Evolutionary conservation across 2,797 vertebrate species (phyloP), one percentile per base, ranked within the genome.

Genomic region (Acipenser ruthenus): DNA sequence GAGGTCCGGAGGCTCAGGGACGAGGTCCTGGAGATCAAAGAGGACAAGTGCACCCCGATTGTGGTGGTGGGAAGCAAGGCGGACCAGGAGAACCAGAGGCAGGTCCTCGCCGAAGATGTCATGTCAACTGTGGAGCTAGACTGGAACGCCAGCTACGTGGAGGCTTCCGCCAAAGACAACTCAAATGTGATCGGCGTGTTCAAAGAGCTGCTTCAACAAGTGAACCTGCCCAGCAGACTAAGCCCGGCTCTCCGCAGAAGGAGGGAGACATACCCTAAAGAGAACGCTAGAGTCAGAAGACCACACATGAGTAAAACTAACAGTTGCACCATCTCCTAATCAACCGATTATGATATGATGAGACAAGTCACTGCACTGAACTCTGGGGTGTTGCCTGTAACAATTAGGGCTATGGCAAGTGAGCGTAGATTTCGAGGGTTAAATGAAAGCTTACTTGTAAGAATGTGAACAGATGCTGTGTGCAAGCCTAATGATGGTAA

Each of bases 21-120:
- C 0, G 84, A 89, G 78, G 86, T 89, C 12, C 75, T 85, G 72
- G 74, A 69, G 70, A 68, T 87, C 62, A 77, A 76, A 53, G 81
- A 73, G 11, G 71, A 50, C 18, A 72, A 70, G 52, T 62, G 73
- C 49, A 73, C 78, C 1, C 82, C 77, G 8, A 80, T 89, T 60
- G 79, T 81, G 6, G 86, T 90, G 69, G 85, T 88, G 0, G 86
- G 83, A 52, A 78, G 77, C 77, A 87, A 89, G 65, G 69, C 77
- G 1, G 82, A 83, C 8, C 67, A 79, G 55, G 68, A 74, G 18
- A 37, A 63, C 3, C 70, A 77, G 10, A 70, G 82, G 1, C 81
- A 80, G 55, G 74, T 75, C 10, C 47, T 56, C 48, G 70, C 81
- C 0, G 71, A 69, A 0, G 72, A 84, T 0, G 77, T 78, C 68